Conservation (phyloP, 1,140 invertebrate species). For the Plectus sambesii region DNA sequence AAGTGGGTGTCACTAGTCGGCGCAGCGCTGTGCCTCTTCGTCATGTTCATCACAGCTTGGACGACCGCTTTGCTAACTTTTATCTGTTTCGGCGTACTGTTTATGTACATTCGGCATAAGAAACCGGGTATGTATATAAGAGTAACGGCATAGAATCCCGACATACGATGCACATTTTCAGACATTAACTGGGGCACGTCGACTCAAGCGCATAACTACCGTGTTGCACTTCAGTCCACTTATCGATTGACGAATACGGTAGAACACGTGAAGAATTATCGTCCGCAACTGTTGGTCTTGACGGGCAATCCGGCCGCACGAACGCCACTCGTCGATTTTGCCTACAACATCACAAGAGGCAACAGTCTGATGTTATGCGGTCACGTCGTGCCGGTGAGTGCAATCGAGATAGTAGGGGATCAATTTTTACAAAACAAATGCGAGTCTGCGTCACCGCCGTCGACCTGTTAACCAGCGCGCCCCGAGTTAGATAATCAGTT, state of each 20-base stretch:
- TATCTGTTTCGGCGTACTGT: slow-evolving; percentile 69
- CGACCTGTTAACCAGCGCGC: too few relatives aligned
- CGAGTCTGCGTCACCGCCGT: too few relatives aligned
- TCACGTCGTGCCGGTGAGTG: slow-evolving; percentile 64
- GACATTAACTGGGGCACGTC: slow-evolving; percentile 95
- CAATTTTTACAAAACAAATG: too few relatives aligned
- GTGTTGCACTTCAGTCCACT: slow-evolving; percentile 68
- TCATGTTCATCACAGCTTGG: slow-evolving; percentile 90
- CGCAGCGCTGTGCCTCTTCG: slow-evolving; percentile 69
- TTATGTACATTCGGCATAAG: slow-evolving; percentile 71
- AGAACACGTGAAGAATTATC: slow-evolving; percentile 85
- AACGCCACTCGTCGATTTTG: slow-evolving; percentile 74
- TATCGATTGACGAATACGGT: slow-evolving; percentile 72
- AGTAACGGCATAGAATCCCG: slow-evolving; percentile 36
- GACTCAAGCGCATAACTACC: slow-evolving; percentile 88
- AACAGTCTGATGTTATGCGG: slow-evolving; percentile 78
- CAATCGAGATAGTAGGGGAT: too few relatives aligned
- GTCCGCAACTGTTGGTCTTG: slow-evolving; percentile 73
- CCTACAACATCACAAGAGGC: slow-evolving; percentile 76
- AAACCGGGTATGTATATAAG: slow-evolving; percentile 82
- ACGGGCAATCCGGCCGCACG: slow-evolving; percentile 68
- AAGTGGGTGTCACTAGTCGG: slow-evolving; percentile 79
- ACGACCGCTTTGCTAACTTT: slow-evolving; percentile 74
- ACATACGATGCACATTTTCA: slow-evolving; percentile 26
- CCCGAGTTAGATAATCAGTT: too few relatives aligned